phyloP scores from a whole-genome alignment of 2,113 vertebrate species.

The Scalopus aquaticus region DNA sequence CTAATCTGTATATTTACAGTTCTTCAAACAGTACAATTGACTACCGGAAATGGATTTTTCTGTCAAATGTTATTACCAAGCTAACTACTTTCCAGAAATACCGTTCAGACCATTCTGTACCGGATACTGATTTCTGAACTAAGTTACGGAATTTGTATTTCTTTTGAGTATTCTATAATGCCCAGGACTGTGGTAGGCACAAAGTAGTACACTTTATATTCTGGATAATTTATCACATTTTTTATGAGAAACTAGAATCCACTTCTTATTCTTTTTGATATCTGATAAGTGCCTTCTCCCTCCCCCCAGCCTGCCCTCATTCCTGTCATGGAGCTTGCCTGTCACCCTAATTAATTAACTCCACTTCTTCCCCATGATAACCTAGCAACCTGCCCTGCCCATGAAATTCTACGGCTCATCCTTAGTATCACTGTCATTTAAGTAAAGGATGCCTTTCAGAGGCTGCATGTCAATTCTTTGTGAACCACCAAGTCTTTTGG shows the following conservation, averaged over 20 bases:
- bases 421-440: too few relatives aligned
- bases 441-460: not conserved
- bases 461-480: not conserved
- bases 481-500: not conserved
- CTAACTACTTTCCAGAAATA: not conserved
- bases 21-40: not conserved
- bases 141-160: not conserved
- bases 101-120: not conserved
- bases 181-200: not conserved
- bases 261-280: not conserved
- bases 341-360: not conserved
- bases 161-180: not conserved
- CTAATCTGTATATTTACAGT: not conserved
- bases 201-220: not conserved
- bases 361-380: not conserved
- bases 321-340: not conserved
- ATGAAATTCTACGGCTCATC: not conserved
- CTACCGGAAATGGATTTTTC: not conserved
- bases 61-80: not conserved
- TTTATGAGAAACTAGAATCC: not conserved
- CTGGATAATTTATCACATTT: not conserved
- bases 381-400: not conserved
- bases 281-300: not conserved
- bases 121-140: not conserved
- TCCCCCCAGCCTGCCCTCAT: not conserved